Percentiles rank a stretch among this genome's conserved stretches.
Evolutionary conservation across 2,888 invertebrate genomes (phyloP).

Genomic region (Aproaerema taeniolella): DNA sequence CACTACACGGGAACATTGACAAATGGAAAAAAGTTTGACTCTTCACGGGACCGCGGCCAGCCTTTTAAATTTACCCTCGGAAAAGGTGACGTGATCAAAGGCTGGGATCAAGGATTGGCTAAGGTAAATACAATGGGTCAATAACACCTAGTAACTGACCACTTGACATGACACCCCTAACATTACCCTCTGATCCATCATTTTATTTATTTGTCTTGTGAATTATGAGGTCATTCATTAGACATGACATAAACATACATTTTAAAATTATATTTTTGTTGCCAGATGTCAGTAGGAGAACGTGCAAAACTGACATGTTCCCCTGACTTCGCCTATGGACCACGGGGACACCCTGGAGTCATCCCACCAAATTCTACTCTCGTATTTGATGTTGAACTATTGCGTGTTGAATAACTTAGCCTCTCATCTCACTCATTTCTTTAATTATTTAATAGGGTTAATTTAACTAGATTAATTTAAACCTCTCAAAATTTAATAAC

Average conservation of each 20-base stretch:
- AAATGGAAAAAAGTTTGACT: slow-evolving; percentile 96
- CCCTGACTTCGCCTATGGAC: slow-evolving; percentile 97
- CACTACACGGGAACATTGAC: slow-evolving; percentile 96
- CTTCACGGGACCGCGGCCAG: slow-evolving; percentile 94
- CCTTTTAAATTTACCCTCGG: slow-evolving; percentile 97
- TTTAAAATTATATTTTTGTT: too few relatives aligned
- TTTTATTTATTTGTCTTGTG: too few relatives aligned
- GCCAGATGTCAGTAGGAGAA: slow-evolving; percentile 95
- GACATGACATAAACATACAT: too few relatives aligned
- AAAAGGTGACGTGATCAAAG: slow-evolving; percentile 97
- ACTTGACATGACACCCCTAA: too few relatives aligned
- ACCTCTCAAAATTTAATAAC: too few relatives aligned
- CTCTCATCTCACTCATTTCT: too few relatives aligned
- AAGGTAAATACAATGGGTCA: slow-evolving; percentile 80
- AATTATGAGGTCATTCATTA: too few relatives aligned
- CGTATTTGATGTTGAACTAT: slow-evolving; percentile 97
- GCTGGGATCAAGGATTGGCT: slow-evolving; percentile 97
- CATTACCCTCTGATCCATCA: too few relatives aligned
- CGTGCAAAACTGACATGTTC: slow-evolving; percentile 94
- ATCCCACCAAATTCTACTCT: slow-evolving; percentile 96
- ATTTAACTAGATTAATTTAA: too few relatives aligned
- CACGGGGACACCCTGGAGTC: slow-evolving; percentile 93
- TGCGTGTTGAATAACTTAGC: slow-evolving; percentile 89
- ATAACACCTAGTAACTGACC: too few relatives aligned
- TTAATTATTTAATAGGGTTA: too few relatives aligned